A percentile compares a stretch with the other conserved stretches of the same genome.
Evolutionary conservation across 2,113 vertebrate species (phyloP).

Genomic region (Boulengeromyrus knoepffleri): DNA sequence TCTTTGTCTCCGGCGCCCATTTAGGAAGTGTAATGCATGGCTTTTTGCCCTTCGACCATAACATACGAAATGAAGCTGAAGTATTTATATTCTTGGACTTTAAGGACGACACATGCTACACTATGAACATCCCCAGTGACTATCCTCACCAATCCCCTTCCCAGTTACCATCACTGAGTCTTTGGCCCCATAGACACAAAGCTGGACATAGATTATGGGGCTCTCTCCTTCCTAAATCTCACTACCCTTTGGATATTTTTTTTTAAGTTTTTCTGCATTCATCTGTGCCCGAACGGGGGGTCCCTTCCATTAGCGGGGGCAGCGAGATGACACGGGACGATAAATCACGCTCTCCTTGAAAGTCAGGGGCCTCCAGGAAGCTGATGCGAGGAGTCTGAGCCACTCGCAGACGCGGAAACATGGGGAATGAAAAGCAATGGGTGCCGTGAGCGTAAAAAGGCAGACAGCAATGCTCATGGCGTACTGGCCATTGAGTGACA

Average conservation of each 20-base stretch:
- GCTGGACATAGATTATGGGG: background rate
- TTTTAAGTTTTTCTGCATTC: background rate
- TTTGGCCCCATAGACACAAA: background rate
- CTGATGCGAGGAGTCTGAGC: background rate
- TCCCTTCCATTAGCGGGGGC: slow-evolving; percentile 3
- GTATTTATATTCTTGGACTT: background rate
- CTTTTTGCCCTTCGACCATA: background rate
- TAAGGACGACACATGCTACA: background rate
- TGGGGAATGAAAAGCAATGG: background rate
- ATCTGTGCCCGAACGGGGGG: background rate
- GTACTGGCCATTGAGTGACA: background rate
- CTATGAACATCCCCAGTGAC: background rate
- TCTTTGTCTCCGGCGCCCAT: background rate
- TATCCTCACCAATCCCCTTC: background rate
- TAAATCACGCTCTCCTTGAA: background rate
- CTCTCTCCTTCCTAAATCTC: background rate
- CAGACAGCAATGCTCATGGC: background rate
- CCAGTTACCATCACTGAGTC: background rate
- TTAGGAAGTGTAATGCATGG: background rate
- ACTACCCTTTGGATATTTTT: background rate
- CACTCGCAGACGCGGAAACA: background rate
- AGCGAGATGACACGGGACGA: background rate
- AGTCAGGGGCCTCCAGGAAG: background rate
- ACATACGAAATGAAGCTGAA: background rate
- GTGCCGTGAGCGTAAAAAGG: background rate